These are phyloP conservation scores for Atherinosoma microstoma DNA, from an alignment of 2,797 vertebrate species.

Conservation along the genomic window DNA sequence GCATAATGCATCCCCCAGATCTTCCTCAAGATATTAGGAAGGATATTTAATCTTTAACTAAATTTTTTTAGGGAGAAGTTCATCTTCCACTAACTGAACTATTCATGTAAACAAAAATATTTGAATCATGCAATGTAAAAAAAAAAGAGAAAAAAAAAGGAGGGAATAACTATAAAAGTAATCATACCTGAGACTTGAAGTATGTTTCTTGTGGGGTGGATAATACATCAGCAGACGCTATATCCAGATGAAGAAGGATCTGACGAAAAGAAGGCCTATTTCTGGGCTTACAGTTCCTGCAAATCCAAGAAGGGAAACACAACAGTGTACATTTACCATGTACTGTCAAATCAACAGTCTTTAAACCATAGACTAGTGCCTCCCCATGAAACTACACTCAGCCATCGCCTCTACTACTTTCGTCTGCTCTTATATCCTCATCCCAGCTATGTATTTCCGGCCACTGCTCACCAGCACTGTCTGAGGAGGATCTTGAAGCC, in stretches of 20 bases:
- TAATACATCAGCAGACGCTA: slow-evolving; percentile 94
- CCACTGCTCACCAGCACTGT: slow-evolving; percentile 92
- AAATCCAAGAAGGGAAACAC: slow-evolving; percentile 52
- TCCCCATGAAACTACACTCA: slow-evolving; percentile 26
- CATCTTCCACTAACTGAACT: background rate
- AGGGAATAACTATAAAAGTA: background rate
- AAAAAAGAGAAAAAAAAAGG: background rate
- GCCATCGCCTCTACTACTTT: slow-evolving; percentile 12
- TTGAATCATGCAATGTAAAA: background rate
- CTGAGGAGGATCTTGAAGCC: slow-evolving; percentile 97
- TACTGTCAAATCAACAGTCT: slow-evolving; percentile 51
- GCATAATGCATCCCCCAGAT: too few species aligned
- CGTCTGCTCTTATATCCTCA: slow-evolving; percentile 1
- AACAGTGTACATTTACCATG: slow-evolving; percentile 46
- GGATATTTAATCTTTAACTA: background rate
- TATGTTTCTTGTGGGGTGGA: slow-evolving; percentile 97
- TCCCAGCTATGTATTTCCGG: slow-evolving; percentile 18
- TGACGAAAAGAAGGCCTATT: slow-evolving; percentile 96
- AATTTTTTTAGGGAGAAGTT: background rate
- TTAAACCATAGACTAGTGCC: slow-evolving; percentile 24
- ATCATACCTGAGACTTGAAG: slow-evolving; percentile 93
- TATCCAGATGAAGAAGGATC: slow-evolving; percentile 96
- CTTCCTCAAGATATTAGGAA: background rate
- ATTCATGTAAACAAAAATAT: background rate
- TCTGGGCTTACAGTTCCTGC: slow-evolving; percentile 95